Conservation (phyloP, 2,113 vertebrate genomes). For the Dipodomys ordii region DNA sequence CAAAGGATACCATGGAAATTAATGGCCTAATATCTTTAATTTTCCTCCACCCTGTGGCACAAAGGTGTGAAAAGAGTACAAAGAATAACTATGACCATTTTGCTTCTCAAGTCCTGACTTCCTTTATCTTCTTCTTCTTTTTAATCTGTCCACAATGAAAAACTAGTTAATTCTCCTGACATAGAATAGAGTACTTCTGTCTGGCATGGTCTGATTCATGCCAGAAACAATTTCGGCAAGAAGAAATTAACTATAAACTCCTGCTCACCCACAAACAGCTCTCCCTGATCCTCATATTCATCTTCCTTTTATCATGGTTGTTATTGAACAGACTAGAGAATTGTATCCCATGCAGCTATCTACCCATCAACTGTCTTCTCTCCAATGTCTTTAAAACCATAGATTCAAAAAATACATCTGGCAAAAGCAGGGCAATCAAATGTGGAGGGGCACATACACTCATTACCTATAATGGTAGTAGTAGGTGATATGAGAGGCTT, state of each 20-base stretch:
- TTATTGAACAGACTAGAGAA: constrained; percentile 56
- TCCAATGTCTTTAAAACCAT: not conserved
- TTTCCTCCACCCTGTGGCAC: constrained; percentile 18
- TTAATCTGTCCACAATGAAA: constrained; percentile 58
- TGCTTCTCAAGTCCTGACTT: constrained; percentile 21
- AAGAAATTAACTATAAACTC: constrained; percentile 57
- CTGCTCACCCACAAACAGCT: constrained; percentile 8
- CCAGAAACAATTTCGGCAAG: constrained; percentile 37
- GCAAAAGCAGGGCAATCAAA: not conserved
- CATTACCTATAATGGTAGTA: not conserved
- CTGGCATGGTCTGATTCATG: constrained; percentile 71
- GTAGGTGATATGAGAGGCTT: not conserved
- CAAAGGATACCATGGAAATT: constrained; percentile 56
- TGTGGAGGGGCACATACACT: not conserved
- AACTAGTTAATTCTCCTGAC: constrained; percentile 74
- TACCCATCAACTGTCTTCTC: not conserved
- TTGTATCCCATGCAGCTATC: not conserved
- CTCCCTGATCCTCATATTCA: not conserved
- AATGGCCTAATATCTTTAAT: constrained; percentile 68
- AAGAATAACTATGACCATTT: constrained; percentile 64
- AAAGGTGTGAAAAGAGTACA: constrained; percentile 41
- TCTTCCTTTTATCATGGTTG: constrained; percentile 65
- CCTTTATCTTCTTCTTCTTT: not conserved
- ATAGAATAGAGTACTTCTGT: constrained; percentile 64
- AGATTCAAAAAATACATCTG: not conserved